Conservation (phyloP, 2,113 vertebrate genomes). For the Labrus mixtus region DNA sequence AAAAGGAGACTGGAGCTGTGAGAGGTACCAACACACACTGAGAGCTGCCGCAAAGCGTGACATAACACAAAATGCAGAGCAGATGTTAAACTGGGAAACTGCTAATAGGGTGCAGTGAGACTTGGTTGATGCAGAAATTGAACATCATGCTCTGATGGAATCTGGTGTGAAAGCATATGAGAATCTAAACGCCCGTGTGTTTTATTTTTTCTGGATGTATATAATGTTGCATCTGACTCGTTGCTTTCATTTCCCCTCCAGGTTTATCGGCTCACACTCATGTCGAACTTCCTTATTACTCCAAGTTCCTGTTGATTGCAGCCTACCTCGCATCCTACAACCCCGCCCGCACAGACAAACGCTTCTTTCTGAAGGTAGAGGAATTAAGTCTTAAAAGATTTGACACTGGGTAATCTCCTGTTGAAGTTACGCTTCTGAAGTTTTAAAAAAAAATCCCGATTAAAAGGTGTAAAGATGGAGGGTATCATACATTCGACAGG, state of each 20-base stretch:
- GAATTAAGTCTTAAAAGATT: background rate
- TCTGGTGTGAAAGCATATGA: background rate
- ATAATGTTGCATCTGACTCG: background rate
- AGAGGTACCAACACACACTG: slow-evolving; percentile 86
- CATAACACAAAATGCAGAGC: background rate
- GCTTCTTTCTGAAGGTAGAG: slow-evolving; percentile 96
- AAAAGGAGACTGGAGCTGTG: slow-evolving; percentile 81
- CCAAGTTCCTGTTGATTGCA: slow-evolving; percentile 96
- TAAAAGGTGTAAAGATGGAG: background rate
- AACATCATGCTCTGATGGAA: background rate
- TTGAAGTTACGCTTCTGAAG: background rate
- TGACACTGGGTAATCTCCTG: background rate
- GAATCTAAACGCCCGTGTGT: background rate
- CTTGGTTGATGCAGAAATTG: background rate
- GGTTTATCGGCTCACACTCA: slow-evolving; percentile 95
- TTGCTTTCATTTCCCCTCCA: slow-evolving; percentile 22
- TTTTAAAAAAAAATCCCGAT: too few relatives aligned
- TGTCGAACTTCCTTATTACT: slow-evolving; percentile 96
- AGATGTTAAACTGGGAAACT: slow-evolving; percentile 33
- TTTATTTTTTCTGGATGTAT: background rate
- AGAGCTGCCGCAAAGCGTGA: background rate
- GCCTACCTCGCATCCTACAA: slow-evolving; percentile 98
- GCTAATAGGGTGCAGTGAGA: background rate
- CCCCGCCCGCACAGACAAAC: slow-evolving; percentile 94
- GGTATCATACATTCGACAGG: background rate